Base-by-base conservation (phyloP, 1,140 invertebrate genomes). In the Pygmarrhopalites habei region DNA sequence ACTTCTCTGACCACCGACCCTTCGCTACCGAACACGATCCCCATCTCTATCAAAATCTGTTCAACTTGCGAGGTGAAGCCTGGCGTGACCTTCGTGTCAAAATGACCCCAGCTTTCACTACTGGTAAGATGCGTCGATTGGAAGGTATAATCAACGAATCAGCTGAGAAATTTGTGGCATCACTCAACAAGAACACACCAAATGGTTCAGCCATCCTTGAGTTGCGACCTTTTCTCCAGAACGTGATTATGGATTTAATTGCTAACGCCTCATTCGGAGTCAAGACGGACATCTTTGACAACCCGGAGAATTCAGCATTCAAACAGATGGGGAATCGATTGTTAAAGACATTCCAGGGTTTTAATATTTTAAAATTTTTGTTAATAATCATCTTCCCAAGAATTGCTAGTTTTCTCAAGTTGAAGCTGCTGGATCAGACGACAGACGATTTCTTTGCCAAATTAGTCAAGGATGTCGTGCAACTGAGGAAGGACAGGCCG, bases 201-300 rank as follows among this genome's bases (percentile, higher is more conserved):
- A n/a, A n/a, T n/a, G n/a, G n/a, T n/a, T n/a, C n/a, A n/a, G 72
- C 7, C 12, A 49, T 12, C 46, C 7, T 55, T 12, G 51, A 55
- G 14, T 12, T 55, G 14, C 14, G 51, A 28, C 26, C 25, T 12
- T 55, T 55, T 12, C 12, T 55, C 23, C 25, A 71, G 5, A 71
- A 67, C 10, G 78, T 74, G 49, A 78, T 77, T 14, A 76, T 81
- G 75, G 80, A 81, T 69, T 72, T 77, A 5, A 80, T 81, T 28
- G 77, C 78, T 21, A 72, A 72, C 29, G 76, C 78, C 35, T 75
- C 76, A 19, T 82, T 81, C 72, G 80, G 79, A 10, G 73, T 80
- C 4, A 64, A 79, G 17, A 72, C 66, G 43, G 66, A 72, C 7
- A 67, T 69, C 17, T 72, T 74, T 47, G 66, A 73, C 19, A 65